Evolutionary conservation across 2,888 invertebrate genomes (phyloP), one percentile per base, ranked within the genome.

Genomic region (Myathropa florea): DNA sequence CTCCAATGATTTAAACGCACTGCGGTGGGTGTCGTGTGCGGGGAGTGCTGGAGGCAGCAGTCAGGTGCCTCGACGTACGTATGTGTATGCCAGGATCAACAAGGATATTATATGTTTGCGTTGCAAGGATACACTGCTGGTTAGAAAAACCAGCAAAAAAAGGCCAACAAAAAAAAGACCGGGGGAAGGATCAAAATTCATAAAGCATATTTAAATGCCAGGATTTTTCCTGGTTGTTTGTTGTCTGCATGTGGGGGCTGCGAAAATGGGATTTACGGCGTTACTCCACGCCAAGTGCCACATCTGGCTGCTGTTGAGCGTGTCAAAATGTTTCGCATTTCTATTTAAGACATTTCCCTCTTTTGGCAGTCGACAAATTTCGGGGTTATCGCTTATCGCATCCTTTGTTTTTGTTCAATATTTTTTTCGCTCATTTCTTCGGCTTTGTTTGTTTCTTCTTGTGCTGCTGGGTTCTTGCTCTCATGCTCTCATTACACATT

Each of bases 151-250:
- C 4, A 28, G 7, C 4, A 39, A 39, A 39, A 39, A 4, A 39
- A 39, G 33, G n/a, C 18, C 9, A 9, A 55, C 3, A 1, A 57
- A 14, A 28, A 30, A 12, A 14, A 21, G 7, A 67, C 53, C 3
- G 26, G 33, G 67, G 70, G 65, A 70, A 80, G 84, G 84, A 85
- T 82, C 85, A 68, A 70, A 77, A 85, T 85, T 82, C 82, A 85
- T 85, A 85, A 85, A 85, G 85, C 82, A 85, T 82, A 85, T 85
- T 85, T 82, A 85, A 85, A 82, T 77, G 77, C 59, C 63, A 64
- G 68, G 36, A 77, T 77, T 77, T 72, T 85, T 77, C 72, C 64
- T 36, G 53, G 65, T 1, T 57, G n/a, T 46, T 60, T 65, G 57
- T 61, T 76, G 79, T 73, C 30, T 64, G 36, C 61, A 57, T 60